phyloP scores from a whole-genome alignment of 1,140 invertebrate species.

The Trichonephila clavipes region DNA sequence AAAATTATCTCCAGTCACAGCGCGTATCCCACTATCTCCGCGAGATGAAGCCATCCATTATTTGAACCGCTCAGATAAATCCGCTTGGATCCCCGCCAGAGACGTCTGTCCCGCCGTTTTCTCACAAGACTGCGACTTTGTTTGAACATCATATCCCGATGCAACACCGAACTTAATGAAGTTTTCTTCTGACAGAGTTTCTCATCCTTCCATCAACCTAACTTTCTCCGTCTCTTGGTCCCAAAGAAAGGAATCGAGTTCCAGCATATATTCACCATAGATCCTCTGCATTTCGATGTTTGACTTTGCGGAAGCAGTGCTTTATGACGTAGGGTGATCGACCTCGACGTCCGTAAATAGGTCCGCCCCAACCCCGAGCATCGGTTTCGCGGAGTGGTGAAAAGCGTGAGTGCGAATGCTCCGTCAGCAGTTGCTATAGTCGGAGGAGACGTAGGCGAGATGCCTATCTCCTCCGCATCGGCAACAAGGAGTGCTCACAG shows the following conservation, averaged over 20 bases:
- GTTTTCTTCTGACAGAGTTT: too few species aligned
- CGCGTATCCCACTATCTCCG: neutral
- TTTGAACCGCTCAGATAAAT: neutral
- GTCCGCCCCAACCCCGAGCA: neutral
- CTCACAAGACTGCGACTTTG: too few species aligned
- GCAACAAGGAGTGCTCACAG: neutral
- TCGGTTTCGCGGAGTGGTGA: neutral
- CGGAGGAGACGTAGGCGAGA: slow-evolving; percentile 47
- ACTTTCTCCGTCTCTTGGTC: too few species aligned
- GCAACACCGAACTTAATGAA: too few species aligned
- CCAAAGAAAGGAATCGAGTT: too few species aligned
- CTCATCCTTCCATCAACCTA: too few species aligned
- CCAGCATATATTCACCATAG: too few species aligned
- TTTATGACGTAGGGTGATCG: neutral
- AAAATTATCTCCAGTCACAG: neutral
- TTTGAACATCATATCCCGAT: too few species aligned
- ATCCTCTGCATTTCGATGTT: too few species aligned
- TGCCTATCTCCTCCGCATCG: slow-evolving; percentile 22
- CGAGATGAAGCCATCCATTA: neutral
- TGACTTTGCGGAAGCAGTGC: neutral
- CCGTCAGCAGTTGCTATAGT: slow-evolving; percentile 65
- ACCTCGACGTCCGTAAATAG: slow-evolving; percentile 9
- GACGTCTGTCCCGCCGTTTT: neutral
- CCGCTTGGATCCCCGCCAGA: neutral
- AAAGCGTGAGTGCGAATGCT: slow-evolving; percentile 33